Percentiles rank a stretch among this genome's conserved stretches.
phyloP scores from a whole-genome alignment of 2,797 vertebrate species.

The Nyctibius grandis region DNA sequence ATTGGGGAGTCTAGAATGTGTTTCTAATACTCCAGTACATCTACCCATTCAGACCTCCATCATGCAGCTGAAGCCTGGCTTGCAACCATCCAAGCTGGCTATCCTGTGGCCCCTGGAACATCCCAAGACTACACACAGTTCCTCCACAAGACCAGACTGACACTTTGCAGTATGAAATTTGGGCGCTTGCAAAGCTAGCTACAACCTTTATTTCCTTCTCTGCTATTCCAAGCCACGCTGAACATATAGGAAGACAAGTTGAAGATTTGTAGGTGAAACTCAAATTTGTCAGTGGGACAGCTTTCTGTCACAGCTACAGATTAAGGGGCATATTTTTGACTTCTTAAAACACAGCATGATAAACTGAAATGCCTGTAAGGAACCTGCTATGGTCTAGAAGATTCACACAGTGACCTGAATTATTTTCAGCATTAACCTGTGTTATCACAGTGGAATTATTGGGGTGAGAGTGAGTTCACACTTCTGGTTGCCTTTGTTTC shows the following conservation, averaged over 20 bases:
- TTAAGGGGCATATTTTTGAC: neutral
- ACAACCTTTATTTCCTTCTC: neutral
- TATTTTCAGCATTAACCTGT: constrained; percentile 47
- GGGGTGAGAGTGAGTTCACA: constrained; percentile 13
- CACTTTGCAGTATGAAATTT: neutral
- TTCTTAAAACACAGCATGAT: constrained; percentile 1
- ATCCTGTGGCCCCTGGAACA: neutral
- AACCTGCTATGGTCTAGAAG: neutral
- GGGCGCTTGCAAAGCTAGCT: neutral
- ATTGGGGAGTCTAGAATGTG: neutral
- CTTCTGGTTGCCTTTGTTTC: constrained; percentile 32
- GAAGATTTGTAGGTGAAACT: neutral
- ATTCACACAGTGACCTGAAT: constrained; percentile 27
- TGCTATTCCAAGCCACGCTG: neutral
- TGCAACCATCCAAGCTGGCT: neutral
- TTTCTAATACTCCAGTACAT: neutral
- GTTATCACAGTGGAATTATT: constrained; percentile 30
- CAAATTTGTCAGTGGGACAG: neutral
- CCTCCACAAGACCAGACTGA: neutral
- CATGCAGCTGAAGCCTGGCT: neutral
- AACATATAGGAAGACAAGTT: neutral
- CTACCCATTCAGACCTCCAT: neutral
- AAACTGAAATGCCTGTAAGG: neutral
- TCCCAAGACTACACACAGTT: neutral
- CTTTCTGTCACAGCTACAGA: neutral